A percentile compares a stretch with the other conserved stretches of the same genome.
phyloP scores from a whole-genome alignment of 2,797 vertebrate species.

The Halcyon smyrnensis region DNA sequence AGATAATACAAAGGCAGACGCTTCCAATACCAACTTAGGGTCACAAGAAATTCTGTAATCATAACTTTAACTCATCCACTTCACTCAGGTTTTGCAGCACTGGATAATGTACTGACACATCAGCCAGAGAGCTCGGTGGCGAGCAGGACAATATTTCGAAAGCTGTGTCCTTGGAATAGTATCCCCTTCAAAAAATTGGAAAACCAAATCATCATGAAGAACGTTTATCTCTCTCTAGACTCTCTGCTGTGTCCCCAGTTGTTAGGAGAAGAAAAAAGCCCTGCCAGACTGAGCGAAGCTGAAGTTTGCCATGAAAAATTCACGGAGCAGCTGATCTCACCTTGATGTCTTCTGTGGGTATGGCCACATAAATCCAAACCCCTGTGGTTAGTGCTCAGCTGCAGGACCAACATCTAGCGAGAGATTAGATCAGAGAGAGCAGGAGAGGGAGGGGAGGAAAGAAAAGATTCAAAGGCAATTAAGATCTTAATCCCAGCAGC shows the following conservation, averaged over 20 bases:
- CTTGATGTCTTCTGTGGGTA: not conserved
- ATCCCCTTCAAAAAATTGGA: not conserved
- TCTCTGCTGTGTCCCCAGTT: not conserved
- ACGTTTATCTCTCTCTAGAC: not conserved
- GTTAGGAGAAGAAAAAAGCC: not conserved
- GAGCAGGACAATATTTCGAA: not conserved
- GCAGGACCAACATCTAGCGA: accelerated
- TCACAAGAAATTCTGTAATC: not conserved
- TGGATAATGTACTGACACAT: not conserved
- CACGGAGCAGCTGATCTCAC: not conserved
- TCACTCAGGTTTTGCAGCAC: not conserved
- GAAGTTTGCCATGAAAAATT: not conserved
- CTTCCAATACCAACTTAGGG: not conserved
- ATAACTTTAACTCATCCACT: not conserved
- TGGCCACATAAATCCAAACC: not conserved
- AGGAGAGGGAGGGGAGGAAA: not conserved
- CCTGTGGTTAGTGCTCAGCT: not conserved
- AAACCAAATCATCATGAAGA: not conserved
- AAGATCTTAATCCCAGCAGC: not conserved
- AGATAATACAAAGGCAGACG: not conserved
- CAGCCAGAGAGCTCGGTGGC: not conserved
- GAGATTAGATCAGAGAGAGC: not conserved
- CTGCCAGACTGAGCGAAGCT: not conserved
- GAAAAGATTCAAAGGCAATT: not conserved
- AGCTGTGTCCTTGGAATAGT: slow-evolving; percentile 27